A percentile compares a stretch with the other conserved stretches of the same genome.
Conservation (phyloP, 2,888 invertebrate genomes). For the Dione vanillae region DNA sequence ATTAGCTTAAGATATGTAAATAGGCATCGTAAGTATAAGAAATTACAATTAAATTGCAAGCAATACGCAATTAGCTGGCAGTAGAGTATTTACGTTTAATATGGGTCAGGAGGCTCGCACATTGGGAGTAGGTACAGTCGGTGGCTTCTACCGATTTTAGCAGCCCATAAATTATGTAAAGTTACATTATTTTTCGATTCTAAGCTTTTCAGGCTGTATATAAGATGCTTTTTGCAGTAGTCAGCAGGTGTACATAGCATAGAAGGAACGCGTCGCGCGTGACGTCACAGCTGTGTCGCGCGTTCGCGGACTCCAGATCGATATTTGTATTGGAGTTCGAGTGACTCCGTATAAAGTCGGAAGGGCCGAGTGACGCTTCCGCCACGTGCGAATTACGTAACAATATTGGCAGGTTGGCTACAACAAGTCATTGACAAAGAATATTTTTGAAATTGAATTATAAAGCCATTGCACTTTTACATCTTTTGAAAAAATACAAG, state of each 20-base stretch:
- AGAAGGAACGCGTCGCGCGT: constrained; percentile 51
- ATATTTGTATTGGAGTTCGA: constrained; percentile 66
- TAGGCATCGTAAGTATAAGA: neutral
- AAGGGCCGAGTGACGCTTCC: constrained; percentile 60
- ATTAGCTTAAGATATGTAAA: neutral
- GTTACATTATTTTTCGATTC: constrained; percentile 27
- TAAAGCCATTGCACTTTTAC: constrained; percentile 48
- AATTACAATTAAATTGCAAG: constrained; percentile 58
- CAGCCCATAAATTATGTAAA: constrained; percentile 37
- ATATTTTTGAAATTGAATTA: constrained; percentile 65
- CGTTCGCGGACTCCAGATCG: constrained; percentile 71
- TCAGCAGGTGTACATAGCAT: constrained; percentile 31
- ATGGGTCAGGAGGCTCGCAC: constrained; percentile 75
- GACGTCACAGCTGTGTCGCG: constrained; percentile 77
- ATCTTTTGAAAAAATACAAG: neutral
- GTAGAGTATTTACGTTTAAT: constrained; percentile 56
- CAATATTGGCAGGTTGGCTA: constrained; percentile 59
- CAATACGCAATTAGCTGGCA: constrained; percentile 65
- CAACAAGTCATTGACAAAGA: constrained; percentile 78
- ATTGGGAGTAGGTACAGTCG: constrained; percentile 45
- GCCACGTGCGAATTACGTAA: constrained; percentile 81
- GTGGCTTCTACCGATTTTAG: constrained; percentile 46
- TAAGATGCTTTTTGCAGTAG: constrained; percentile 33
- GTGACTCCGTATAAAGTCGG: constrained; percentile 63
- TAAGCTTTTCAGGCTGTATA: constrained; percentile 37